Conservation (phyloP, 2,888 invertebrate genomes). For the Cephonodes hylas region DNA sequence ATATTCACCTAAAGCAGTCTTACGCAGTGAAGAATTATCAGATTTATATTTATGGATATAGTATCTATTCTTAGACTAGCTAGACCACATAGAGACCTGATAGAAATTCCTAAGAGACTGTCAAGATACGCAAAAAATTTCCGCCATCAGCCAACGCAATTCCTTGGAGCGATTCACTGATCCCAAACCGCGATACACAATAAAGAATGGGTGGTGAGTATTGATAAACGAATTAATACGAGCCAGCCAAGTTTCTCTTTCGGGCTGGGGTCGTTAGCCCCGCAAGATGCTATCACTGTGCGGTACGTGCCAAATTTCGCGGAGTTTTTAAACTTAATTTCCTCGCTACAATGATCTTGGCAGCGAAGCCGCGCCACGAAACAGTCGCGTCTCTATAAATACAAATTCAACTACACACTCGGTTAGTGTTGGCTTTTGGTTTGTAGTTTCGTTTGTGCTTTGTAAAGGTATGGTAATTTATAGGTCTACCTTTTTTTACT, state of each 20-base stretch:
- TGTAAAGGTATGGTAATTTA: too few relatives aligned
- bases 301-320: slow-evolving; percentile 32
- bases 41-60: too few relatives aligned
- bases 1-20: too few relatives aligned
- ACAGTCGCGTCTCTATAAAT: slow-evolving; percentile 4
- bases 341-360: slow-evolving; percentile 24
- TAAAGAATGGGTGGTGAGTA: neutral
- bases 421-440: neutral
- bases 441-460: neutral
- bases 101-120: too few relatives aligned
- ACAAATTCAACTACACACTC: slow-evolving; percentile 3
- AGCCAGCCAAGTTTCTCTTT: slow-evolving; percentile 3
- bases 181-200: neutral
- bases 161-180: neutral
- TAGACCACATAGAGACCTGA: too few relatives aligned
- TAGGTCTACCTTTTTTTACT: too few relatives aligned
- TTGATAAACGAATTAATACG: neutral
- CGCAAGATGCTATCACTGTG: slow-evolving; percentile 26
- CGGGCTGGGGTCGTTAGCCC: neutral
- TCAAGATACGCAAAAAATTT: too few relatives aligned
- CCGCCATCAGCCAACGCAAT: too few relatives aligned
- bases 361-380: slow-evolving; percentile 16
- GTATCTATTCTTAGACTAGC: too few relatives aligned
- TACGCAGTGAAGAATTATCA: too few relatives aligned
- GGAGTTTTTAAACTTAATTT: slow-evolving; percentile 31